Evolutionary conservation across 2,113 vertebrate species (phyloP), one percentile per base, ranked within the genome.

Genomic region (Lepus europaeus): DNA sequence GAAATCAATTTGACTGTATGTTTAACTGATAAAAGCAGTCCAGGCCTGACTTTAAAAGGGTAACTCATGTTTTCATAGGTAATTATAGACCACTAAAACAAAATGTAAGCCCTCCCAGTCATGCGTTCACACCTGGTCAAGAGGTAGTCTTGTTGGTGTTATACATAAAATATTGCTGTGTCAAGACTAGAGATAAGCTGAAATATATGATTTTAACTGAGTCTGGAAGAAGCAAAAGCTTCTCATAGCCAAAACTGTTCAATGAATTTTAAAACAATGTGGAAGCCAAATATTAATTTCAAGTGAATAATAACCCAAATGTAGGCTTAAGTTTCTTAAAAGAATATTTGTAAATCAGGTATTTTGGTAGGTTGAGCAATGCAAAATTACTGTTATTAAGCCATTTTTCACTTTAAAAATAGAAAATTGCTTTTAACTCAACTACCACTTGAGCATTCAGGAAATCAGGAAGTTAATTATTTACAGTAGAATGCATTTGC

Each of bases 321-420:
- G 6, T 68, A 86, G 25, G 33, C 64, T 78, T 77, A 73, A 20
- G 0, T 81, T 80, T 85, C 66, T 93, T 78, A 66, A 88, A 79
- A 84, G 8, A 45, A 29, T 79, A 36, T 72, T 22, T 53, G 23
- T 10, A 73, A 77, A 25, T 49, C 27, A 79, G 11, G 17, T 73
- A 61, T 53, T 2, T 6, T 85, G 33, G 9, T 84, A 68, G 13
- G 1, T 70, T 63, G 16, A 90, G 2, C 59, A 93, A 51, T 76
- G 53, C 45, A 73, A 63, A 93, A 66, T 81, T 56, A 87, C n/a
- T 87, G 29, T 20, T 91, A 61, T 76, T 87, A 74, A 85, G 53
- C 11, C 1, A 45, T 61, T 64, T 87, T 89, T 86, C 33, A 74
- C 29, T 79, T 88, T 49, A 29, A 39, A 90, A 31, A 49, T n/a